These are phyloP conservation scores for Cichladusa arquata DNA, from an alignment of 2,113 vertebrate genomes.

Conservation along the genomic window DNA sequence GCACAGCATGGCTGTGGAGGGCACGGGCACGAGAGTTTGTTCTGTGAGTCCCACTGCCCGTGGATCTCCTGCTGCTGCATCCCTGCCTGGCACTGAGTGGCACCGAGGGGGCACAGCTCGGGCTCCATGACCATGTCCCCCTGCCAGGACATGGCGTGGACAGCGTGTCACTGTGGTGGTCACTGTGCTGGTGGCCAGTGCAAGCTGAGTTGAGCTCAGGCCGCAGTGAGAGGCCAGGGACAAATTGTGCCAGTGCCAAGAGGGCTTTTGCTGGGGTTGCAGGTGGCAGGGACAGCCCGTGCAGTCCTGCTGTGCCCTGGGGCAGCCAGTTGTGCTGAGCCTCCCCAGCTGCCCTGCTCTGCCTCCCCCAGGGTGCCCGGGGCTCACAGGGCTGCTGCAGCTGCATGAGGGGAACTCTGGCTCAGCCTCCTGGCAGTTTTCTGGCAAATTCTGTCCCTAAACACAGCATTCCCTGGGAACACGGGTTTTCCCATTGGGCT, in stretches of 20 bases:
- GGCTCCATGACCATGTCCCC: accelerated
- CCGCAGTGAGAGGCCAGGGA: not conserved
- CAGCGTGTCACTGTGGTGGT: not conserved
- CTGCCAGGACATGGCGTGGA: accelerated
- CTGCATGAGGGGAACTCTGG: not conserved
- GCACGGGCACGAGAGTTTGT: accelerated
- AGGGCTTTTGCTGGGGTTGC: not conserved
- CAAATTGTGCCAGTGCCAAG: not conserved
- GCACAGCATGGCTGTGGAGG: not conserved
- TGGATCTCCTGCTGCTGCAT: accelerated
- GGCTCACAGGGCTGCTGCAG: not conserved
- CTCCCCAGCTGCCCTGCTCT: not conserved
- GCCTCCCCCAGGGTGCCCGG: accelerated
- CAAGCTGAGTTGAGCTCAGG: not conserved
- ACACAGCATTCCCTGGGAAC: not conserved
- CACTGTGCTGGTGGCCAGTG: not conserved
- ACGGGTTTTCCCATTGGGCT: accelerated
- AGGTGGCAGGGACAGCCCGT: not conserved
- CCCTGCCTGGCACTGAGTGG: not conserved
- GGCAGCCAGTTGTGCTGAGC: not conserved
- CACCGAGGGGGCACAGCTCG: accelerated
- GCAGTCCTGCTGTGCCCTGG: not conserved
- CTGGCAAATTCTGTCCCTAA: not conserved
- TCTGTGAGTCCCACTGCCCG: accelerated
- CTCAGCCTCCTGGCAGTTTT: not conserved